Percentiles rank a stretch among this genome's conserved stretches.
Evolutionary conservation across 2,888 invertebrate species (phyloP).

Genomic region (Nebria brevicollis): DNA sequence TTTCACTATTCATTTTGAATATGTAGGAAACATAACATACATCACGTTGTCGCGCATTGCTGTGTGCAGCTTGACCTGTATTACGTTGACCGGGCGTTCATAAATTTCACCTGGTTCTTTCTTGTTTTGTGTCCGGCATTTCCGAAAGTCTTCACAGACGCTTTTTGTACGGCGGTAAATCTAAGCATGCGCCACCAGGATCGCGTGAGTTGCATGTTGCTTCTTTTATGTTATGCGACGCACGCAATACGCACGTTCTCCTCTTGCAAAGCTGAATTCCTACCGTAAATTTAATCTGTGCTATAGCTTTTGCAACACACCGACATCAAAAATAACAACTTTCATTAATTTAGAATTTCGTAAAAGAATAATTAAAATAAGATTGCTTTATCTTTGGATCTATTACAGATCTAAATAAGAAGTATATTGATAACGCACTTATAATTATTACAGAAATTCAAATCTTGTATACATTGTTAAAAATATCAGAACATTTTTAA

Average conservation of each 20-base stretch:
- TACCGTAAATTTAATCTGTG: background rate
- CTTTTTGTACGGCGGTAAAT: slow-evolving; percentile 2
- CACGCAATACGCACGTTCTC: too few relatives aligned
- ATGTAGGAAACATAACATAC: slow-evolving; percentile 41
- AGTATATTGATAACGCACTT: too few relatives aligned
- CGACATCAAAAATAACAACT: too few relatives aligned
- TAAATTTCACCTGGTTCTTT: slow-evolving; percentile 10
- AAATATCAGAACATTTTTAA: too few relatives aligned
- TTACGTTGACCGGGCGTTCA: slow-evolving; percentile 8
- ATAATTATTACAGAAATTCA: too few relatives aligned
- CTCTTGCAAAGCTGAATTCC: background rate
- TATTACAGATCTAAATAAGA: too few relatives aligned
- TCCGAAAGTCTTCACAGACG: background rate
- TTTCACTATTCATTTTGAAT: slow-evolving; percentile 34
- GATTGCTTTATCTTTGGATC: too few relatives aligned
- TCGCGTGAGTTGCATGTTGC: background rate
- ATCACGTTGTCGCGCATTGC: slow-evolving; percentile 22
- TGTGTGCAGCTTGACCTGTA: background rate
- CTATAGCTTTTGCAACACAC: background rate
- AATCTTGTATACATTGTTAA: too few relatives aligned
- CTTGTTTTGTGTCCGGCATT: slow-evolving; percentile 12
- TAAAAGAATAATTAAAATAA: too few relatives aligned
- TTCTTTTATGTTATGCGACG: background rate
- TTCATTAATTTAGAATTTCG: too few relatives aligned
- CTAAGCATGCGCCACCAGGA: background rate